phyloP scores from a whole-genome alignment of 2,888 invertebrate species.

The Xestia xanthographa region DNA sequence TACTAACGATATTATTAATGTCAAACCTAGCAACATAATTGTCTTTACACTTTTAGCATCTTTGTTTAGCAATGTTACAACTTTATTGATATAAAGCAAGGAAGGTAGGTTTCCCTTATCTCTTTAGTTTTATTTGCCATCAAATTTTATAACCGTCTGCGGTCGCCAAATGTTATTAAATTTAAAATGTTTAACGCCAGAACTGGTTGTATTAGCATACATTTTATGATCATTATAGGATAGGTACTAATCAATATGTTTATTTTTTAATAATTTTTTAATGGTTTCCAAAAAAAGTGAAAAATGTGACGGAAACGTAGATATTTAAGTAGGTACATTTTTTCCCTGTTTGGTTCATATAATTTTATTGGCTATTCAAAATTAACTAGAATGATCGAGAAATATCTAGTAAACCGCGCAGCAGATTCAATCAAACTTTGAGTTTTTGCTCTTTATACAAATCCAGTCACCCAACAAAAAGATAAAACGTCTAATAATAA shows the following conservation, averaged over 20 bases:
- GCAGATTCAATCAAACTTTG: not conserved
- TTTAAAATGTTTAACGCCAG: not conserved
- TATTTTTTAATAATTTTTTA: not conserved
- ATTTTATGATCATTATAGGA: not conserved
- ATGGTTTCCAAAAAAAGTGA: not conserved
- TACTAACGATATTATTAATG: not conserved
- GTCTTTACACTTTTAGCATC: not conserved
- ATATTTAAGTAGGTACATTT: too few relatives aligned
- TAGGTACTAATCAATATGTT: not conserved
- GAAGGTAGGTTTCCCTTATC: not conserved
- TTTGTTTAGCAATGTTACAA: not conserved
- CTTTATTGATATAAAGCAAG: too few relatives aligned
- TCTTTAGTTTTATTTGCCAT: not conserved
- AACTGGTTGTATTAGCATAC: constrained; percentile 1
- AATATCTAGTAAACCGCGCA: not conserved
- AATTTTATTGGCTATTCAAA: not conserved
- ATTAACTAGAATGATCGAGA: not conserved
- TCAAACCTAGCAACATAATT: not conserved
- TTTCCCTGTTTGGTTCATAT: not conserved
- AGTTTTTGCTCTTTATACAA: not conserved
- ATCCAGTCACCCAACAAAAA: not conserved
- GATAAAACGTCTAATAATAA: not conserved
- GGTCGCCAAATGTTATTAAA: not conserved
- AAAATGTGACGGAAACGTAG: not conserved
- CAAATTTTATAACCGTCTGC: not conserved